Evolutionary conservation across 2,888 invertebrate species (phyloP).

Genomic region (Drosophila eohydei): DNA sequence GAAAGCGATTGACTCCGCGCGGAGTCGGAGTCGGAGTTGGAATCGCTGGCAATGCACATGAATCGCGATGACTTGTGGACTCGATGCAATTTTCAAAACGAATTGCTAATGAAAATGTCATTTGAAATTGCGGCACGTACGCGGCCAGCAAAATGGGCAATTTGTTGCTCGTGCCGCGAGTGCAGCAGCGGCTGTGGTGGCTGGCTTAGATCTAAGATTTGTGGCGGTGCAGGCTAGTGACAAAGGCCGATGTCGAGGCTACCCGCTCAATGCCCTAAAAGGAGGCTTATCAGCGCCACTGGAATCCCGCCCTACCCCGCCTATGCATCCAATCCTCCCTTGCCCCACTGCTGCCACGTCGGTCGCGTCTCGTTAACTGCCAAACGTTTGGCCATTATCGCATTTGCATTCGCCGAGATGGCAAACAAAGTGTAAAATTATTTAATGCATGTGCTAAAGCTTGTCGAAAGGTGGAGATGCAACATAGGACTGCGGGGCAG

Average conservation of each 20-base stretch:
- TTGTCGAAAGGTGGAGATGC: conserved; percentile 19
- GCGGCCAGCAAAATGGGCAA: conserved; percentile 75
- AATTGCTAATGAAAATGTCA: conserved; percentile 82
- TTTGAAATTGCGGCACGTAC: conserved; percentile 78
- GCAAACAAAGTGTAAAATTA: conserved; percentile 82
- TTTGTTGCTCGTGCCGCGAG: conserved; percentile 76
- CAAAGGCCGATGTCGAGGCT: conserved; percentile 55
- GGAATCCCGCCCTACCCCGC: neutral
- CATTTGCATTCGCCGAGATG: conserved; percentile 68
- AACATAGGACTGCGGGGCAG: conserved; percentile 3
- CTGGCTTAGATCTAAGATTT: conserved; percentile 58
- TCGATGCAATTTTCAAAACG: conserved; percentile 77
- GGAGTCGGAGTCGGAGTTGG: conserved; percentile 21
- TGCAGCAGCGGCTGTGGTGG: conserved; percentile 31
- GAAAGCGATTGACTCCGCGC: conserved; percentile 64
- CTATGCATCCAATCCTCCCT: neutral
- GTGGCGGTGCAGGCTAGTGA: conserved; percentile 48
- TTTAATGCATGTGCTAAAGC: conserved; percentile 76
- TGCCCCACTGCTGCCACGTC: conserved; percentile 37
- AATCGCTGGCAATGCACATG: conserved; percentile 44
- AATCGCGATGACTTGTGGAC: conserved; percentile 61
- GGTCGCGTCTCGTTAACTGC: conserved; percentile 75
- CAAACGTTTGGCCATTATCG: conserved; percentile 79
- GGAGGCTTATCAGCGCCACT: conserved; percentile 59
- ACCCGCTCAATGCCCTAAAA: conserved; percentile 57